Evolutionary conservation across 2,888 invertebrate genomes (phyloP).

Genomic region (Timema cristinae): DNA sequence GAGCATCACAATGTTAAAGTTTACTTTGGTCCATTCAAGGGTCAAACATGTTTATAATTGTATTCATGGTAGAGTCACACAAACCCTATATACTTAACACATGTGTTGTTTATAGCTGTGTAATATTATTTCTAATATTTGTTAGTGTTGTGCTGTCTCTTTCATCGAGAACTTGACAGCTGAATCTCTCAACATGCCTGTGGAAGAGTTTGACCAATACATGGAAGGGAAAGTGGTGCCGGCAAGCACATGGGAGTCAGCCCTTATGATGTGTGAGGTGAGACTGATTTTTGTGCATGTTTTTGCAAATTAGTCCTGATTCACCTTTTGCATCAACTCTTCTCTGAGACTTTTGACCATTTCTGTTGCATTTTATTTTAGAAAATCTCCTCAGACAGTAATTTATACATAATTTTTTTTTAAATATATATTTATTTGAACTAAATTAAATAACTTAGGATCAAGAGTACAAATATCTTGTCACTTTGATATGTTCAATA

Average conservation of each 20-base stretch:
- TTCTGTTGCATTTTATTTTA: too few species aligned
- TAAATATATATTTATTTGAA: too few species aligned
- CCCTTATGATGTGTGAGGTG: conserved; percentile 75
- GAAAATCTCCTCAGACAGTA: too few species aligned
- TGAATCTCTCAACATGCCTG: conserved; percentile 85
- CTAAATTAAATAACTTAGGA: too few species aligned
- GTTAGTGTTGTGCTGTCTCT: conserved; percentile 93
- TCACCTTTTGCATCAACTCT: too few species aligned
- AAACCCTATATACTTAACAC: too few species aligned
- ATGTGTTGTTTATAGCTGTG: conserved; percentile 19
- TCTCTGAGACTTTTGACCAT: too few species aligned
- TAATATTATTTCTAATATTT: conserved; percentile 34
- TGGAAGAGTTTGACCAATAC: conserved; percentile 89
- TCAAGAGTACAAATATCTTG: too few species aligned
- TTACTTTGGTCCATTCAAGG: conserved; percentile 6
- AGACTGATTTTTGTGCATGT: conserved; percentile 11
- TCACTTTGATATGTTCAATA: too few species aligned
- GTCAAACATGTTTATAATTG: not conserved
- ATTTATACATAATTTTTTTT: too few species aligned
- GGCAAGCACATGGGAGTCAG: conserved; percentile 77
- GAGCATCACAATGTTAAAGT: conserved; percentile 9
- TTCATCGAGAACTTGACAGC: conserved; percentile 96
- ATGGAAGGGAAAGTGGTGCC: conserved; percentile 88
- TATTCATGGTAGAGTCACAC: not conserved
- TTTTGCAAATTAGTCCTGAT: too few species aligned